Conservation (phyloP, 2,888 invertebrate species). For the Encarsia formosa region DNA sequence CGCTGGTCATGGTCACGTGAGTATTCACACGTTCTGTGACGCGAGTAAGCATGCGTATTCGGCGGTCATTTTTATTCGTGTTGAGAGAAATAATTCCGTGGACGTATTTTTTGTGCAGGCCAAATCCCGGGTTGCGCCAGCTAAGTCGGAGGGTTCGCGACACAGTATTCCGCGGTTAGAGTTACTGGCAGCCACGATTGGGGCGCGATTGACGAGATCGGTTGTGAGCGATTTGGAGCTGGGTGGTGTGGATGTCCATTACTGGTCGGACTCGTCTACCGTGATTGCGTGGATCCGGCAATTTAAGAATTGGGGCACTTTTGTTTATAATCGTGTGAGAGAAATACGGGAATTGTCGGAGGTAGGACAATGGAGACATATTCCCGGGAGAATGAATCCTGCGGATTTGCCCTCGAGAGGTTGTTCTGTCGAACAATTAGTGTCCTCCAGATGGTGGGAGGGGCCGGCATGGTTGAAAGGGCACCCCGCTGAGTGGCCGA, state of each 20-base stretch:
- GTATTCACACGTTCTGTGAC: constrained; percentile 36
- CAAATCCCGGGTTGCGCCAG: constrained; percentile 8
- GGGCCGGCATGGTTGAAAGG: no score
- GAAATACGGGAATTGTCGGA: no score
- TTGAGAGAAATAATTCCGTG: not conserved
- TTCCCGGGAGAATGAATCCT: no score
- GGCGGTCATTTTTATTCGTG: constrained; percentile 3
- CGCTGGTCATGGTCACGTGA: not conserved
- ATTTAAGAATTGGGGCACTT: no score
- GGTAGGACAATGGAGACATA: no score
- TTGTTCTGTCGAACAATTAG: no score
- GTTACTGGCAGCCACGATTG: not conserved
- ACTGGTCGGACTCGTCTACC: no score
- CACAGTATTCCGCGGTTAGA: constrained; percentile 6
- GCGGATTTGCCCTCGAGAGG: no score
- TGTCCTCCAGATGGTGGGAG: no score
- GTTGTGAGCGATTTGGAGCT: not conserved
- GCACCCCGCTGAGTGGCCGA: no score
- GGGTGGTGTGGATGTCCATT: not conserved
- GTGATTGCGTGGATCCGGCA: no score
- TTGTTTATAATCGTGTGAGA: no score
- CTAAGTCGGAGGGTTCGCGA: not conserved
- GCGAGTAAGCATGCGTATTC: constrained; percentile 27
- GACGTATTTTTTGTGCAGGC: constrained; percentile 4
- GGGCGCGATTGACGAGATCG: not conserved